Conservation (phyloP, 2,888 invertebrate species). For the Euspilapteryx auroguttella region DNA sequence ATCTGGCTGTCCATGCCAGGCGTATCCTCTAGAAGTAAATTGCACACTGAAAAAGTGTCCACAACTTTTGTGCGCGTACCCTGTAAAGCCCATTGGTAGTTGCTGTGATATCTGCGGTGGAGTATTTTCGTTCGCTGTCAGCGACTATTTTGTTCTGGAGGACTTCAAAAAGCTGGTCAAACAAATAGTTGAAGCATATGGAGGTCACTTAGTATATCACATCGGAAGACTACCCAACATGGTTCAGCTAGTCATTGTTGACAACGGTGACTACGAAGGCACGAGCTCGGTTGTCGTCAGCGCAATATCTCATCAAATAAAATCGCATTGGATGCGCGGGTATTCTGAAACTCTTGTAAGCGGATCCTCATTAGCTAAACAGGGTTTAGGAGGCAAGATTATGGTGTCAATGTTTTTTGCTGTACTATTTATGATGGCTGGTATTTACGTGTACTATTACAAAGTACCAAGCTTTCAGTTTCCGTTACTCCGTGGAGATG, state of each 20-base stretch:
- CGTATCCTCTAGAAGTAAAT: constrained; percentile 17
- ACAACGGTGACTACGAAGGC: constrained; percentile 31
- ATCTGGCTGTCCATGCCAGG: constrained; percentile 39
- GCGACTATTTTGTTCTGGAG: constrained; percentile 23
- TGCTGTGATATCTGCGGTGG: constrained; percentile 47
- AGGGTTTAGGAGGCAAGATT: constrained; percentile 27
- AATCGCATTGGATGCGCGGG: constrained; percentile 20
- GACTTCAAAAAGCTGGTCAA: constrained; percentile 23
- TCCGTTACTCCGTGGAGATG: constrained; percentile 13
- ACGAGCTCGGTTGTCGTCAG: constrained; percentile 26
- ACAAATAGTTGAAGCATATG: constrained; percentile 17
- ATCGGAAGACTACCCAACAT: constrained; percentile 20
- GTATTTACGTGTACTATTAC: constrained; percentile 35
- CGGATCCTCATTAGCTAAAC: constrained; percentile 26
- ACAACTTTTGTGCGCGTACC: constrained; percentile 23
- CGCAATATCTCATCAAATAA: constrained; percentile 19
- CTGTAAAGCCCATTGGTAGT: constrained; percentile 34
- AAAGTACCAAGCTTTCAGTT: constrained; percentile 17
- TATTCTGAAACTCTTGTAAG: constrained; percentile 20
- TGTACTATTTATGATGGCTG: constrained; percentile 21
- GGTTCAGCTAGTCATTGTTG: constrained; percentile 35
- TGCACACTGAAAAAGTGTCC: constrained; percentile 31
- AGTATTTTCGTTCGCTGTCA: constrained; percentile 20
- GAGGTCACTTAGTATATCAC: constrained; percentile 21
- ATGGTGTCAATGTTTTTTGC: constrained; percentile 31